Conservation (phyloP, 2,113 vertebrate species). For the Sitta europaea region DNA sequence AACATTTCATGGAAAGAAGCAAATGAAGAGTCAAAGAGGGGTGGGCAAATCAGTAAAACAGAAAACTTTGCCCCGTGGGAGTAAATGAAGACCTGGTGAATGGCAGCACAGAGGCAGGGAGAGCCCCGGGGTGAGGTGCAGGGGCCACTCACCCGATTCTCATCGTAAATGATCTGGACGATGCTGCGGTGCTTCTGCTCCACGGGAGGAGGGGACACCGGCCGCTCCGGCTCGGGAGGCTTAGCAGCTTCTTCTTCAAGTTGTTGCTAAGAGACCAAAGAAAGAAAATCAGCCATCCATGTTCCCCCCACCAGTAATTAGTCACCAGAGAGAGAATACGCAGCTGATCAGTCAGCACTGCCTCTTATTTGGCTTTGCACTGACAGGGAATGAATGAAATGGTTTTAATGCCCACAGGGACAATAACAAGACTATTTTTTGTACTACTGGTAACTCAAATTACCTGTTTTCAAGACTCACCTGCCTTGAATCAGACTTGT, state of each 20-base stretch:
- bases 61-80: background rate
- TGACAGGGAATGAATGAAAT: background rate
- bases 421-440: background rate
- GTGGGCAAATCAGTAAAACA: background rate
- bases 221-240: slow-evolving; percentile 94
- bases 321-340: slow-evolving; percentile 34
- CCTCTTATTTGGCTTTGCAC: background rate
- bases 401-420: background rate
- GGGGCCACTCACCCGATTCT: slow-evolving; percentile 85
- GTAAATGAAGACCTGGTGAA: background rate
- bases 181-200: slow-evolving; percentile 99
- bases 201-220: slow-evolving; percentile 94
- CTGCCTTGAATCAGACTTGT: background rate
- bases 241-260: slow-evolving; percentile 98
- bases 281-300: slow-evolving; percentile 62
- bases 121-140: background rate
- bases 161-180: slow-evolving; percentile 98
- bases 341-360: background rate
- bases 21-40: background rate
- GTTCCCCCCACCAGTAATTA: slow-evolving; percentile 47
- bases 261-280: slow-evolving; percentile 92
- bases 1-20: background rate
- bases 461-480: background rate
- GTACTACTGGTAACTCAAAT: background rate
- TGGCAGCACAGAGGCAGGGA: background rate